Percentiles rank a stretch among this genome's conserved stretches.
phyloP scores from a whole-genome alignment of 2,797 vertebrate genomes.

The Pteronotus mesoamericanus region DNA sequence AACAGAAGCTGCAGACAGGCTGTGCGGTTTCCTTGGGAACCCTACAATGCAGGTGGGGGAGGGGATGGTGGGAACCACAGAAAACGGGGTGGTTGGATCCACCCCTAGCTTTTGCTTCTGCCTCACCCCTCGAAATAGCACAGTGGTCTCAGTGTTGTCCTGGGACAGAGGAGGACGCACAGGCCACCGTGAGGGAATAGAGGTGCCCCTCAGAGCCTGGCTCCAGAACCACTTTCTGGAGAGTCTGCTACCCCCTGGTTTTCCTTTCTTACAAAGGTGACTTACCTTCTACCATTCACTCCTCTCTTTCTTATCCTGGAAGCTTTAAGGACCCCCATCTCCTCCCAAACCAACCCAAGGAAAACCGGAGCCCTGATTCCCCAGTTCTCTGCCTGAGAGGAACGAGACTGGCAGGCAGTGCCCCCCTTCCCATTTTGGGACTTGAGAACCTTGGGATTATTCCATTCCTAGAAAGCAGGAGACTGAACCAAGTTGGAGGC shows the following conservation, averaged over 20 bases:
- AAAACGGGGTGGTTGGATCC: neutral
- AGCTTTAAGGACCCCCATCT: neutral
- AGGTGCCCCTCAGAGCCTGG: rapidly evolving
- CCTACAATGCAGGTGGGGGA: slow-evolving; percentile 64
- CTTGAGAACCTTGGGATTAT: neutral
- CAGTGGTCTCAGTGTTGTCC: neutral
- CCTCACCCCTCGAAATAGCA: neutral
- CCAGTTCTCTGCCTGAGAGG: neutral
- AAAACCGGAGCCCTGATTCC: neutral
- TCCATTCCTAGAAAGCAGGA: slow-evolving; percentile 41
- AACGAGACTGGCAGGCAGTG: neutral
- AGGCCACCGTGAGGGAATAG: neutral
- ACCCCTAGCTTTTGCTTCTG: neutral
- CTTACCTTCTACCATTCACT: neutral
- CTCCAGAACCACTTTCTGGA: neutral
- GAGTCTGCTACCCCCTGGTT: neutral
- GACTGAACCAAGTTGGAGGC: neutral
- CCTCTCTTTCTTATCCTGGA: neutral
- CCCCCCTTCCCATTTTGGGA: neutral
- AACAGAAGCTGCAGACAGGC: slow-evolving; percentile 50
- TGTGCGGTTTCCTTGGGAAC: slow-evolving; percentile 74
- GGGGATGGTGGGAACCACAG: slow-evolving; percentile 28
- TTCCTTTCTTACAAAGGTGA: neutral
- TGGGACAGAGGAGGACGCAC: neutral
- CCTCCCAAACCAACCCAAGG: neutral